phyloP scores from a whole-genome alignment of 2,888 invertebrate genomes.

The Cheilosia variabilis region DNA sequence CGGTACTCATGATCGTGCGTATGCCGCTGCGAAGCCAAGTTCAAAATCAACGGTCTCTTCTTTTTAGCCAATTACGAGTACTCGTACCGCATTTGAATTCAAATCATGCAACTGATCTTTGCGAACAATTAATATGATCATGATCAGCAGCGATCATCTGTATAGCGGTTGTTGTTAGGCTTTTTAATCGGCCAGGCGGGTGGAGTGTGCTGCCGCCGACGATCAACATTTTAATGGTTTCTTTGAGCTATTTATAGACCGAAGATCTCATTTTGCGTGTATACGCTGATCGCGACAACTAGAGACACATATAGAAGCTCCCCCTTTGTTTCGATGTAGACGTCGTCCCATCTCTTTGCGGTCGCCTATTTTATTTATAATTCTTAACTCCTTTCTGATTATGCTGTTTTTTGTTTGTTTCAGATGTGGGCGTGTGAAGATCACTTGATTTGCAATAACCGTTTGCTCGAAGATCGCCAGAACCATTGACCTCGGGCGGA shows the following conservation, averaged over 20 bases:
- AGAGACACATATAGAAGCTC: conserved; percentile 41
- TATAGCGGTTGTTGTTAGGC: conserved; percentile 10
- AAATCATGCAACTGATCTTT: conserved; percentile 49
- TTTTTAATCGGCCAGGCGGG: conserved; percentile 14
- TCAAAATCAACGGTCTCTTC: conserved; percentile 50
- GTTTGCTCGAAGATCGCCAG: conserved; percentile 3
- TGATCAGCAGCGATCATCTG: conserved; percentile 25
- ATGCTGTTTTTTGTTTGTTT: conserved; percentile 2
- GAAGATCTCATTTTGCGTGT: conserved; percentile 59
- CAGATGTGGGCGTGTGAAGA: conserved; percentile 31
- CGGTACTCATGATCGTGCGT: conserved; percentile 19
- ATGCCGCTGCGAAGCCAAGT: conserved; percentile 49
- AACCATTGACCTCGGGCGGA: conserved; percentile 8
- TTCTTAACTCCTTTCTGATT: conserved; percentile 38
- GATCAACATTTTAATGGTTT: conserved; percentile 70
- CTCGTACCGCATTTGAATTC: conserved; percentile 22
- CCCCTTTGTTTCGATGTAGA: conserved; percentile 36
- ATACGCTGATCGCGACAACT: conserved; percentile 51
- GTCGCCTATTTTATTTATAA: conserved; percentile 26
- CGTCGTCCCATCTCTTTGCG: no score
- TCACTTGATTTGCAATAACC: conserved; percentile 23
- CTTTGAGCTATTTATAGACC: conserved; percentile 57
- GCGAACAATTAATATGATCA: conserved; percentile 42
- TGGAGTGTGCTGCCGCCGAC: conserved; percentile 35
- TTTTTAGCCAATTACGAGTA: conserved; percentile 21